Percentiles rank a stretch among this genome's conserved stretches.
phyloP scores from a whole-genome alignment of 2,113 vertebrate species.

The Microcebus murinus region DNA sequence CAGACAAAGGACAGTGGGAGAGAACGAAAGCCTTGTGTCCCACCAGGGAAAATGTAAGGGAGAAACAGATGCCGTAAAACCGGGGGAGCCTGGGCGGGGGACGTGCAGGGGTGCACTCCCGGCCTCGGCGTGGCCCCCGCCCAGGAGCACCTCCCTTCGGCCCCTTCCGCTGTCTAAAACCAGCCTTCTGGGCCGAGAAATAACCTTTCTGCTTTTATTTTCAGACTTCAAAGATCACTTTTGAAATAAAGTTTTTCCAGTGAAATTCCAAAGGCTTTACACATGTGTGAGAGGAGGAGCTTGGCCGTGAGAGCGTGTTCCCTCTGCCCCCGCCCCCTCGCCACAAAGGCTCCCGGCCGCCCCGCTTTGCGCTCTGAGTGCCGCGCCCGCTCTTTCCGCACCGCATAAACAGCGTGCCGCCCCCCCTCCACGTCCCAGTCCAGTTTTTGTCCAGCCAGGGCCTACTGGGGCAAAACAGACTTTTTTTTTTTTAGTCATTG shows the following conservation, averaged over 20 bases:
- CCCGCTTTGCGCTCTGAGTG: not conserved
- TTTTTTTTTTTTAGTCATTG: not conserved
- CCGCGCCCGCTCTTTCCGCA: not conserved
- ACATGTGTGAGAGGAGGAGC: conserved; percentile 54
- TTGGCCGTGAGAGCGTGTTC: not conserved
- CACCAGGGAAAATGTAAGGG: not conserved
- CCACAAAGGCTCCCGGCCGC: not conserved
- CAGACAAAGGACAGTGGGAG: not conserved
- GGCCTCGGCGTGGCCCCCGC: fast-evolving
- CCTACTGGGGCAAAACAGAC: not conserved
- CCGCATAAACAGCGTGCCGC: fast-evolving
- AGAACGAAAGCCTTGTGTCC: not conserved
- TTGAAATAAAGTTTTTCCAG: conserved; percentile 61
- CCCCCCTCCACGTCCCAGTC: not conserved
- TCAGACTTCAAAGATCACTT: conserved; percentile 71
- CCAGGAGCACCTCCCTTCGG: not conserved
- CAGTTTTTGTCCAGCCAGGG: not conserved
- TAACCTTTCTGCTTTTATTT: conserved; percentile 60
- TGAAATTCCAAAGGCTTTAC: conserved; percentile 70
- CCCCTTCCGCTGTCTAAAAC: not conserved
- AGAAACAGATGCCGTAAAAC: fast-evolving
- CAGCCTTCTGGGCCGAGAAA: not conserved
- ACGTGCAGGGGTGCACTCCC: no score
- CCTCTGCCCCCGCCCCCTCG: not conserved
- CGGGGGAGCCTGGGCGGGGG: not conserved